These are phyloP conservation scores for Tiphia femorata DNA, from an alignment of 2,888 invertebrate genomes.

Conservation along the genomic window DNA sequence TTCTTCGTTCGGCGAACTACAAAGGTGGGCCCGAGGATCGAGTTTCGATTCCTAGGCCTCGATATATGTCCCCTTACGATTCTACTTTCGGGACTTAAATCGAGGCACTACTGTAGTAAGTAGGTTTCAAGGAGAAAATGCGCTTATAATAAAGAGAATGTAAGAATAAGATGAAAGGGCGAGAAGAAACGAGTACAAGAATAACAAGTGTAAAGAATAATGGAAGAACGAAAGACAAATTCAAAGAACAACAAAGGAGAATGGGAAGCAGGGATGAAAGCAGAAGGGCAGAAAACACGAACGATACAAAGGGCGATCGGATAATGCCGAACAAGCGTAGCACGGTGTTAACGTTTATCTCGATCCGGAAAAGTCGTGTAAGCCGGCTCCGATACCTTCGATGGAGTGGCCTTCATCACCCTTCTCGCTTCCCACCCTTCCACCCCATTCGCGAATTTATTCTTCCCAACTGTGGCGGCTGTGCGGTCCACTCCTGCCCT, in stretches of 20 bases:
- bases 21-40: no score
- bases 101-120: no score
- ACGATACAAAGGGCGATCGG: background rate
- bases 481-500: background rate
- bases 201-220: no score
- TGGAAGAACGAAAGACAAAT: background rate
- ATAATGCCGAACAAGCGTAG: background rate
- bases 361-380: conserved; percentile 30
- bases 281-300: background rate
- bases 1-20: no score
- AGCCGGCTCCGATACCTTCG: conserved; percentile 26
- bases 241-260: background rate
- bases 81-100: no score
- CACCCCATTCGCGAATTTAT: background rate
- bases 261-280: background rate
- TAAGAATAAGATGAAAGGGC: background rate
- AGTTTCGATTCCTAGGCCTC: no score
- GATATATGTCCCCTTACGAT: no score
- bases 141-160: no score
- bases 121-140: no score
- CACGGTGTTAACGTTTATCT: conserved; percentile 20
- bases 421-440: no score
- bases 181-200: background rate
- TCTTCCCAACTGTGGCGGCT: background rate
- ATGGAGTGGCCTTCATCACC: no score